Base-by-base conservation (phyloP, 2,888 invertebrate genomes). In the Pteria penguin region DNA sequence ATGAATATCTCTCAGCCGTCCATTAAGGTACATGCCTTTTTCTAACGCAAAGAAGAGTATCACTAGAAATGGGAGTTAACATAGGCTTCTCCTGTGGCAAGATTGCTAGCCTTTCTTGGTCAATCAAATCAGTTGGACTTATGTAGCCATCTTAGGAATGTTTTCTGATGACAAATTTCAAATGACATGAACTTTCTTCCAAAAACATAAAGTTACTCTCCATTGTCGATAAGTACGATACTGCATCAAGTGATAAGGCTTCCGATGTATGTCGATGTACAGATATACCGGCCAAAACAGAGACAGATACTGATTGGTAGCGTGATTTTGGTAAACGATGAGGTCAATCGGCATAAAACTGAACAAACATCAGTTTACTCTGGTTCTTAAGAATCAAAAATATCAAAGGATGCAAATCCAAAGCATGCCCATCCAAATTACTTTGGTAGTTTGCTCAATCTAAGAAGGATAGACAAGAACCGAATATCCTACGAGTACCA, bases 321-420 rank as follows among this genome's bases (percentile, higher is more conserved):
- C 79, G 66, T 26, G 58, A 57, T 55, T 32, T 26, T 31, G 74
- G 79, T 61, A 29, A 67, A 36, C 52, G 65, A 65, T 79, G 78
- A 27, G 79, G 63, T 45, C 61, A 26, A 68, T 79, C 76, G 27
- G 71, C 76, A 74, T 79, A 79, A 26, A 79, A 26, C 61, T 79
- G 76, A n/a, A 79, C 69, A 63, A 79, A 79, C 54, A 57, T 61
- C 5, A 79, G 14, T n/a, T 66, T 68, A 27, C 71, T 68, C n/a
- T 67, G 45, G 27, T 57, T 26, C 4, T 32, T 14, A 67, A 68
- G 61, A 26, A 76, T 31, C 18, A 67, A 32, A 22, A 73, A 69
- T 31, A 76, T 29, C n/a, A 58, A 70, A 14, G 31, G 26, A n/a
- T 33, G 33, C 22, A 76, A 54, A 60, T 80, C 77, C 32, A 80